A percentile compares a stretch with the other conserved stretches of the same genome.
Conservation (phyloP, 2,888 invertebrate genomes). For the Drosophila niveifrons region DNA sequence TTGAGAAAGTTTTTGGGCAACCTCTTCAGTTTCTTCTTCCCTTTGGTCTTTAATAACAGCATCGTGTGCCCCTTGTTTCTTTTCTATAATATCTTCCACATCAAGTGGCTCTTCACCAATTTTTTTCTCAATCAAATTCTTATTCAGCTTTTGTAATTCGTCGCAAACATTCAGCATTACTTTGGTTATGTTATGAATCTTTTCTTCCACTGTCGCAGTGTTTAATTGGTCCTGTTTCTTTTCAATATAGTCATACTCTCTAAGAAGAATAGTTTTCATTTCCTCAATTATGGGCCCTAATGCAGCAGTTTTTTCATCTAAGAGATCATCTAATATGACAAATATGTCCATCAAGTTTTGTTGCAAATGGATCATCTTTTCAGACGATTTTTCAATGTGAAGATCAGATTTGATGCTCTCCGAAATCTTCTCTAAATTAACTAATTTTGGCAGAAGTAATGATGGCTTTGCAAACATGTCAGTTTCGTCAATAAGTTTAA, state of each 20-base stretch:
- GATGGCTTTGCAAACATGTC: conserved; percentile 56
- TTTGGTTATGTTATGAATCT: conserved; percentile 47
- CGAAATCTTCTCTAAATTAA: conserved; percentile 55
- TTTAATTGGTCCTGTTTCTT: conserved; percentile 30
- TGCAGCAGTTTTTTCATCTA: conserved; percentile 33
- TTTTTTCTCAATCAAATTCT: not conserved
- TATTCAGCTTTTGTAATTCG: conserved; percentile 26
- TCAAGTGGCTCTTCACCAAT: not conserved
- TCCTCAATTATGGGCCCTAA: conserved; percentile 56
- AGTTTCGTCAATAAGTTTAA: conserved; percentile 52
- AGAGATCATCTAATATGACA: conserved; percentile 75
- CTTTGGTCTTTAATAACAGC: conserved; percentile 10
- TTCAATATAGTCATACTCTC: conserved; percentile 69
- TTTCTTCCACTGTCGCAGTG: conserved; percentile 36
- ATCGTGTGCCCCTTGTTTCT: not conserved
- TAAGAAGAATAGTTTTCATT: conserved; percentile 50
- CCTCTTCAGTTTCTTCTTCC: conserved; percentile 21
- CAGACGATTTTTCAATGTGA: conserved; percentile 70
- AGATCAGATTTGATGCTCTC: conserved; percentile 40
- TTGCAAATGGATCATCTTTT: conserved; percentile 77
- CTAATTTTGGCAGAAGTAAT: conserved; percentile 53
- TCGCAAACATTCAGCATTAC: conserved; percentile 54
- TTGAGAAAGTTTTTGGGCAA: conserved; percentile 17
- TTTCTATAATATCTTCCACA: not conserved
- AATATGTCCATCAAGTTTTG: conserved; percentile 82